These are phyloP conservation scores for Drosophila biarmipes DNA, from an alignment of 1,140 invertebrate species.

Conservation along the genomic window DNA sequence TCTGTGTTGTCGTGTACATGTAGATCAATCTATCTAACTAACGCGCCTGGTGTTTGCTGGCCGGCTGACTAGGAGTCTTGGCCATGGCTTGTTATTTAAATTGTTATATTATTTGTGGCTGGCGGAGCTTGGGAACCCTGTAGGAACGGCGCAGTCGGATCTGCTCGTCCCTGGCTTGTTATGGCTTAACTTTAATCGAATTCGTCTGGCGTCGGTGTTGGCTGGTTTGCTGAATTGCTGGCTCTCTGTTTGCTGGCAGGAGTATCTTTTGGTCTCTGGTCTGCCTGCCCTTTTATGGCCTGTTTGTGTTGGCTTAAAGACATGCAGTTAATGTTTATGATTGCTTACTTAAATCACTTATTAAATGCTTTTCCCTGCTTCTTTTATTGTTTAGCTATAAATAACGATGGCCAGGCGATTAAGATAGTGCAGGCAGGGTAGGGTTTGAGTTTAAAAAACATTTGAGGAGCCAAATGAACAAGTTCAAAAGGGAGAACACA, in stretches of 20 bases:
- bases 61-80: conserved; percentile 24
- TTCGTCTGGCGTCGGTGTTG: conserved; percentile 59
- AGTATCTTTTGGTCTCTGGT: conserved; percentile 11
- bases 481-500: conserved; percentile 3
- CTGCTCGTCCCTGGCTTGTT: conserved; percentile 52
- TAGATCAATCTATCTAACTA: conserved; percentile 83
- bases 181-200: conserved; percentile 79
- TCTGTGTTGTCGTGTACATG: conserved; percentile 80
- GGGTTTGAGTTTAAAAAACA: conserved; percentile 5
- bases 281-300: conserved; percentile 57
- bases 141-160: conserved; percentile 14
- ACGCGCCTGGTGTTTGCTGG: conserved; percentile 78
- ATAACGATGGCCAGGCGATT: conserved; percentile 23
- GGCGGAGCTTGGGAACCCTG: conserved; percentile 70
- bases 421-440: conserved; percentile 8
- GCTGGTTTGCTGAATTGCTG: conserved; percentile 17
- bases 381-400: conserved; percentile 49
- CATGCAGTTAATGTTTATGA: conserved; percentile 65
- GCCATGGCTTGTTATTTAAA: conserved; percentile 81
- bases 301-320: conserved; percentile 58
- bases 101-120: conserved; percentile 83
- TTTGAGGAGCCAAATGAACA: conserved; percentile 3
- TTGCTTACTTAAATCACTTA: conserved; percentile 71
- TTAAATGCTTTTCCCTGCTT: conserved; percentile 51
- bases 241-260: conserved; percentile 8